Conservation (phyloP, 2,113 vertebrate genomes). For the Climacteris rufus region DNA sequence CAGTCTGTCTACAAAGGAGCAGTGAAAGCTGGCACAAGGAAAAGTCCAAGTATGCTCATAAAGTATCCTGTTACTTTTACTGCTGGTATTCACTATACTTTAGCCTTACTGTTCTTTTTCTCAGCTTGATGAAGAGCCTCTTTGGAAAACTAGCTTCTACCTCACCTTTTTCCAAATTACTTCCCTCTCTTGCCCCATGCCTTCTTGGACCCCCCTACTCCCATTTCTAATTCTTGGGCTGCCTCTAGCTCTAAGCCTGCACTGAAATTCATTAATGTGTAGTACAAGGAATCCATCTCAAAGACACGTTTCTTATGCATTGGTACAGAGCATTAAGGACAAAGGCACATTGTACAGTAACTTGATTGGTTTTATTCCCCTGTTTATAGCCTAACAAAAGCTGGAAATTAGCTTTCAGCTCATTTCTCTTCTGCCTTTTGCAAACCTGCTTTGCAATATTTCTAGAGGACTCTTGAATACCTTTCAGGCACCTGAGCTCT, state of each 20-base stretch:
- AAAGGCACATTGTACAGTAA: constrained; percentile 8
- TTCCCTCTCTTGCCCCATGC: neutral
- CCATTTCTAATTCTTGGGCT: neutral
- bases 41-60: neutral
- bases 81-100: neutral
- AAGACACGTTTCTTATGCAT: neutral
- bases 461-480: neutral
- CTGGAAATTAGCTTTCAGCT: constrained; percentile 7
- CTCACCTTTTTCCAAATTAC: neutral
- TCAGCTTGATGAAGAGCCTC: neutral
- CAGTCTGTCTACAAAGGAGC: neutral
- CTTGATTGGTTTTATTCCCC: neutral
- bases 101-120: neutral
- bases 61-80: neutral
- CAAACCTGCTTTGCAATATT: neutral
- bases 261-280: neutral
- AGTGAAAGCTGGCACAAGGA: neutral
- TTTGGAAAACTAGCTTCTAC: neutral
- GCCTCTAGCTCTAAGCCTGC: neutral
- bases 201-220: neutral
- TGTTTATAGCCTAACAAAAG: constrained; percentile 1
- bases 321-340: neutral
- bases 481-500: neutral
- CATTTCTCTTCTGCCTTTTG: neutral
- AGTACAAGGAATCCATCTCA: neutral